These are phyloP conservation scores for Gambelia wislizenii DNA, from an alignment of 2,797 vertebrate genomes.

Conservation along the genomic window DNA sequence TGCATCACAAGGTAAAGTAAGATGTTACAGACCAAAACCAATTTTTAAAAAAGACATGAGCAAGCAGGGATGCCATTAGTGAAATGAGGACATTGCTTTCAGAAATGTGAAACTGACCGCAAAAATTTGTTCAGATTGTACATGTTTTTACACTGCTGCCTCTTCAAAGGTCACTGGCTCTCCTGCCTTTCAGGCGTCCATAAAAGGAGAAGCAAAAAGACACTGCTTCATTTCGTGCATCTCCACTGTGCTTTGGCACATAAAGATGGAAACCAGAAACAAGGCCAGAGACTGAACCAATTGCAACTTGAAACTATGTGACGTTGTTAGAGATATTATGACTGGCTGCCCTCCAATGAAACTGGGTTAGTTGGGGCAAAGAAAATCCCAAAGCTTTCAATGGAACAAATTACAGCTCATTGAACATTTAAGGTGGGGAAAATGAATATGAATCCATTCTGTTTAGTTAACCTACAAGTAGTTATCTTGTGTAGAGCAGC, in stretches of 20 bases:
- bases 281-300: background rate
- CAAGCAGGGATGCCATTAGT: background rate
- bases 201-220: background rate
- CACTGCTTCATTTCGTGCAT: background rate
- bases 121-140: background rate
- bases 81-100: background rate
- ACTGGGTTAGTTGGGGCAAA: background rate
- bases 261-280: constrained; percentile 29
- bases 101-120: background rate
- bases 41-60: background rate
- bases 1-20: background rate
- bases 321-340: background rate
- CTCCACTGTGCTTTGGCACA: background rate
- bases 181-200: background rate
- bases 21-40: background rate
- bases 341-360: background rate
- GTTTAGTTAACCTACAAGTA: background rate
- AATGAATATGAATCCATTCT: background rate
- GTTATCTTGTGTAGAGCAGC: background rate
- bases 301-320: background rate
- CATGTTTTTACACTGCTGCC: background rate
- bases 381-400: background rate
- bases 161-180: background rate
- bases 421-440: background rate
- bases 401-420: background rate